phyloP scores from a whole-genome alignment of 2,113 vertebrate species.

The Bos javanicus region DNA sequence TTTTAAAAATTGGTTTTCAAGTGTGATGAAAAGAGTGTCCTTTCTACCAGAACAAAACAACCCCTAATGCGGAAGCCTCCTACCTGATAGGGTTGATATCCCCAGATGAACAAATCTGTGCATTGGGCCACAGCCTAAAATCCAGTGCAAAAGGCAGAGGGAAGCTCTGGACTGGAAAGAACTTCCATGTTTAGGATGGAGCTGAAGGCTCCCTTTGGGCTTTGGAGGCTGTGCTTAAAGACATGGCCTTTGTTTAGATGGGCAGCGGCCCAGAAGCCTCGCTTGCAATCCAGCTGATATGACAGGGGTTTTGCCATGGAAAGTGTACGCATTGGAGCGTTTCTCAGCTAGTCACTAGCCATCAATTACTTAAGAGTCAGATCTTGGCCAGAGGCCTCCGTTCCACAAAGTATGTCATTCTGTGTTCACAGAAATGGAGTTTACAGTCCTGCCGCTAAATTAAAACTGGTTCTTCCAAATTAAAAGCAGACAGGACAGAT shows the following conservation, averaged over 20 bases:
- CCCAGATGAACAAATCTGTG: slow-evolving; percentile 62
- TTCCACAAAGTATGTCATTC: slow-evolving; percentile 83
- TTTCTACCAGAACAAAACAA: slow-evolving; percentile 73
- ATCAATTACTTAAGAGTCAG: slow-evolving; percentile 79
- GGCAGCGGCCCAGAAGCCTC: slow-evolving; percentile 11
- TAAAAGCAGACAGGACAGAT: slow-evolving; percentile 86
- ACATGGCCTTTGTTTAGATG: slow-evolving; percentile 35
- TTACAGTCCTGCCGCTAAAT: slow-evolving; percentile 79
- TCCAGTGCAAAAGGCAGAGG: neutral
- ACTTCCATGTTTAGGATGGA: neutral
- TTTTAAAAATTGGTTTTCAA: slow-evolving; percentile 67
- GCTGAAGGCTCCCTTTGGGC: neutral
- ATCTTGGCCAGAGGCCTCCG: slow-evolving; percentile 77
- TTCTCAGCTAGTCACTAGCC: slow-evolving; percentile 74
- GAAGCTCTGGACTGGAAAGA: neutral
- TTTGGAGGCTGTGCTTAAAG: neutral
- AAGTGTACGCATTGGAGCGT: slow-evolving; percentile 57
- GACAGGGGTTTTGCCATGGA: slow-evolving; percentile 60
- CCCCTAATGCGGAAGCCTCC: slow-evolving; percentile 30
- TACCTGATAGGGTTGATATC: slow-evolving; percentile 54
- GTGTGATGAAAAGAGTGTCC: slow-evolving; percentile 72
- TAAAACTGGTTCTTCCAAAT: slow-evolving; percentile 83
- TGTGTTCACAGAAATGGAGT: slow-evolving; percentile 78
- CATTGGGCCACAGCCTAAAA: neutral
- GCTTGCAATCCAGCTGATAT: slow-evolving; percentile 58